A percentile compares a stretch with the other conserved stretches of the same genome.
Conservation (phyloP, 1,140 invertebrate species). For the Heliconius eleuchia region DNA sequence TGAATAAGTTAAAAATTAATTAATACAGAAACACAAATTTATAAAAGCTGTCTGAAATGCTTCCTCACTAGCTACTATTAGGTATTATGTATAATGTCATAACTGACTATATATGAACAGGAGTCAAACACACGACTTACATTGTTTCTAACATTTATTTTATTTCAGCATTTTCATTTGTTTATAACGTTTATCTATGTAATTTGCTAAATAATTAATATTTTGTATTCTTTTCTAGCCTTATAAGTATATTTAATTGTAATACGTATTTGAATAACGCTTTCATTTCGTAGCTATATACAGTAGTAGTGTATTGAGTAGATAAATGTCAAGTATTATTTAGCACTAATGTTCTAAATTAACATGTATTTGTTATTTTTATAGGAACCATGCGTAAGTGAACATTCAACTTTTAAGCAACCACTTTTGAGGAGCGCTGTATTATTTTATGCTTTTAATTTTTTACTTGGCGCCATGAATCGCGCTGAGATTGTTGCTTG, state of each 20-base stretch:
- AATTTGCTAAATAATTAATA: conserved; percentile 12
- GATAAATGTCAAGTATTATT: conserved; percentile 28
- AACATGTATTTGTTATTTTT: conserved; percentile 66
- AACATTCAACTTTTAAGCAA: conserved; percentile 66
- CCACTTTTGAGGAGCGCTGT: conserved; percentile 60
- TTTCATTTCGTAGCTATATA: not conserved
- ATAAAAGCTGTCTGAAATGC: too few relatives aligned
- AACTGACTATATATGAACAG: not conserved
- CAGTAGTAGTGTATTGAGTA: conserved; percentile 10
- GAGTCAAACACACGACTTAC: not conserved
- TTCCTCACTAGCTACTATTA: too few relatives aligned
- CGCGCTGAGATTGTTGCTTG: conserved; percentile 40
- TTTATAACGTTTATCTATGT: conserved; percentile 5
- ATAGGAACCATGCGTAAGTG: conserved; percentile 80
- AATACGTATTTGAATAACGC: not conserved
- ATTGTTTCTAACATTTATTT: not conserved
- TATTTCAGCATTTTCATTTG: not conserved
- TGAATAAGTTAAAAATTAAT: too few relatives aligned
- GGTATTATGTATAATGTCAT: too few relatives aligned
- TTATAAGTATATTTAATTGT: not conserved
- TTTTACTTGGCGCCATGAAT: conserved; percentile 42
- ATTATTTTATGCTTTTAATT: conserved; percentile 57
- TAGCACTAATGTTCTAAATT: conserved; percentile 39
- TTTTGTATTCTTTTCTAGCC: not conserved
- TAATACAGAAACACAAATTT: too few relatives aligned